These are phyloP conservation scores for Melangyna quadrimaculata DNA, from an alignment of 2,888 invertebrate genomes.

Conservation along the genomic window DNA sequence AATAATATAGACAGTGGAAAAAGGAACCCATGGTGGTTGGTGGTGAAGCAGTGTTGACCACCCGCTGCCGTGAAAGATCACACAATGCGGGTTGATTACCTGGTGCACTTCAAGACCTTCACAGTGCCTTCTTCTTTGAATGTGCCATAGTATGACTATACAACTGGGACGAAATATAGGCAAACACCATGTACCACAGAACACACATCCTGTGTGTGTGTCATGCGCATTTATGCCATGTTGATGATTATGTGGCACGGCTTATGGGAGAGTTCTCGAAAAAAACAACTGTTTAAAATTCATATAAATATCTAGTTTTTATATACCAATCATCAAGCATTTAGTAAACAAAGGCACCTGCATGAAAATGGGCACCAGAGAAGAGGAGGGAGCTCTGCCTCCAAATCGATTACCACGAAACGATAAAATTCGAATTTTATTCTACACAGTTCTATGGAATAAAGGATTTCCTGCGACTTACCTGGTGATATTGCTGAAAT, in stretches of 20 bases:
- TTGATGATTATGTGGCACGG: conserved; percentile 22
- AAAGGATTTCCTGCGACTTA: conserved; percentile 60
- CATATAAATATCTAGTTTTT: conserved; percentile 69
- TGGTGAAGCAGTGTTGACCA: conserved; percentile 60
- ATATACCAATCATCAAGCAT: conserved; percentile 69
- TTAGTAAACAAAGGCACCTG: conserved; percentile 64
- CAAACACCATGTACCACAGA: conserved; percentile 56
- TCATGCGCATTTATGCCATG: conserved; percentile 47
- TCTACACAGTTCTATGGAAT: conserved; percentile 60
- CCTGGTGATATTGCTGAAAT: conserved; percentile 19
- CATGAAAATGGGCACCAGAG: neutral
- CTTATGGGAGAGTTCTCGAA: neutral
- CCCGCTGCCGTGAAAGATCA: conserved; percentile 67
- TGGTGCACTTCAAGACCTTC: conserved; percentile 58
- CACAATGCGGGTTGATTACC: conserved; percentile 71
- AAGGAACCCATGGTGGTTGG: conserved; percentile 34
- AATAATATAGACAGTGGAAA: neutral
- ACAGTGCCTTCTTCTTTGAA: neutral
- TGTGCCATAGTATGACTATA: conserved; percentile 9
- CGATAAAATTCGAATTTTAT: conserved; percentile 71
- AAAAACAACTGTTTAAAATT: conserved; percentile 62
- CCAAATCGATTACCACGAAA: conserved; percentile 69
- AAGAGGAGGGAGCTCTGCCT: conserved; percentile 24
- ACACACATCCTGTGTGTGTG: conserved; percentile 57
- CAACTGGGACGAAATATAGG: conserved; percentile 57